phyloP scores from a whole-genome alignment of 1,140 invertebrate species.

The Nylanderia fulva region DNA sequence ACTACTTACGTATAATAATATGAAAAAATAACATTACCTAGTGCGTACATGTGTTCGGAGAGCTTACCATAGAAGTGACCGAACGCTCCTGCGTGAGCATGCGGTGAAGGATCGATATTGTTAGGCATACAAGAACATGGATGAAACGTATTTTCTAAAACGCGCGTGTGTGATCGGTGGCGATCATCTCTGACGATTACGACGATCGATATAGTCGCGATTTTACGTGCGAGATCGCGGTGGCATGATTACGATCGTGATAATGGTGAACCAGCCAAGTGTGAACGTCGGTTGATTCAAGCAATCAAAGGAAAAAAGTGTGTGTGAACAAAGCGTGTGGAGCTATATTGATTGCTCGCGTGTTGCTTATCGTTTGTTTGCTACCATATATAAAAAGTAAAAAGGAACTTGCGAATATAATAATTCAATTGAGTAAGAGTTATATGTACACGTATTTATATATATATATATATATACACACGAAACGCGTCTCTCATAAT shows the following conservation, averaged over 20 bases:
- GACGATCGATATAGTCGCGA: constrained; percentile 38
- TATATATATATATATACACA: too few species aligned
- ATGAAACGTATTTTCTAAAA: constrained; percentile 12
- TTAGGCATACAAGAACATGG: constrained; percentile 66
- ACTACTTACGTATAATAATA: constrained; percentile 73
- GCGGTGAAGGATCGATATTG: constrained; percentile 80
- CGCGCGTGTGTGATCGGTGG: not conserved
- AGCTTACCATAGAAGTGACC: constrained; percentile 87
- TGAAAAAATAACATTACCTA: constrained; percentile 85
- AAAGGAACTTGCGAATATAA: not conserved
- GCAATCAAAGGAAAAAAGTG: constrained; percentile 5
- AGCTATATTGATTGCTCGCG: constrained; percentile 27
- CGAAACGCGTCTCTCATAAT: not conserved
- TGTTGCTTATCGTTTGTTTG: constrained; percentile 17
- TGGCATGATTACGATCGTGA: constrained; percentile 63
- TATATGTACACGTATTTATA: too few species aligned
- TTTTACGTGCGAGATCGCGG: constrained; percentile 41
- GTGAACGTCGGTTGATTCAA: constrained; percentile 55
- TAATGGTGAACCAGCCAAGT: constrained; percentile 27
- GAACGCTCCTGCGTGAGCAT: constrained; percentile 85
- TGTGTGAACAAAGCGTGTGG: constrained; percentile 40
- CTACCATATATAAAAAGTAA: not conserved
- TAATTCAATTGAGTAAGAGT: not conserved
- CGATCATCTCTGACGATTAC: constrained; percentile 36
- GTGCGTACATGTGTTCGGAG: constrained; percentile 84